A percentile compares a stretch with the other conserved stretches of the same genome.
Evolutionary conservation across 1,140 invertebrate species (phyloP).

Genomic region (Sycophila sp.): DNA sequence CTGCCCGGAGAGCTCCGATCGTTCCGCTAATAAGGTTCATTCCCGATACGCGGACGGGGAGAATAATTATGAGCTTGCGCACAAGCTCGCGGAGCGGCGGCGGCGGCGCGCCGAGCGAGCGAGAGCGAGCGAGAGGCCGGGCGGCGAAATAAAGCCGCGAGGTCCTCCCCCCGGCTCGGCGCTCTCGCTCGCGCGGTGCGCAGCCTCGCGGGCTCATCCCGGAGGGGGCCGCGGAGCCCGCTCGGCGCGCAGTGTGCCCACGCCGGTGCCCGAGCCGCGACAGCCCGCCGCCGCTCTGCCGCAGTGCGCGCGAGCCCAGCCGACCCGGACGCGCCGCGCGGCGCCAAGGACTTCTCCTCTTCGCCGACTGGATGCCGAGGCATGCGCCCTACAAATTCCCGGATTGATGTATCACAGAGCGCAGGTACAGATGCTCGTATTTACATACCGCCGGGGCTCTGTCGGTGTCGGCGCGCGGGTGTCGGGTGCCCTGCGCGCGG

Average conservation of each 20-base stretch:
- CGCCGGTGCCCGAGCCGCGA: neutral
- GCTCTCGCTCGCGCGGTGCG: neutral
- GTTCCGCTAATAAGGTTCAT: constrained; percentile 45
- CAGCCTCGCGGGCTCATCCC: neutral
- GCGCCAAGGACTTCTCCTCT: constrained; percentile 5
- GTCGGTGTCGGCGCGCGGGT: neutral
- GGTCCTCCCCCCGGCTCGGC: too few relatives aligned
- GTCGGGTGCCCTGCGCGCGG: neutral
- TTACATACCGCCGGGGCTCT: constrained; percentile 43
- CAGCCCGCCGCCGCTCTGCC: neutral
- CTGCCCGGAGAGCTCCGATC: constrained; percentile 42
- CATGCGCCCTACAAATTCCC: constrained; percentile 62
- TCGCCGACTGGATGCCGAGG: constrained; percentile 55
- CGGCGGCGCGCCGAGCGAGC: too few relatives aligned
- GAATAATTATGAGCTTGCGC: constrained; percentile 66
- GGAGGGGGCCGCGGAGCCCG: too few relatives aligned
- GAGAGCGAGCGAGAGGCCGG: too few relatives aligned
- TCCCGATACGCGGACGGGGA: constrained; percentile 54
- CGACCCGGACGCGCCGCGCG: too few relatives aligned
- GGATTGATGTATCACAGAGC: constrained; percentile 66
- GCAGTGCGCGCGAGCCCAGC: neutral
- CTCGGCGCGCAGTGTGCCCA: constrained; percentile 12
- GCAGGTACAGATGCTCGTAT: constrained; percentile 61
- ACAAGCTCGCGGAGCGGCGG: constrained; percentile 43
- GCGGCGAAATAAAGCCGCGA: too few relatives aligned